phyloP scores from a whole-genome alignment of 2,888 invertebrate genomes.

The Andrena minutula region DNA sequence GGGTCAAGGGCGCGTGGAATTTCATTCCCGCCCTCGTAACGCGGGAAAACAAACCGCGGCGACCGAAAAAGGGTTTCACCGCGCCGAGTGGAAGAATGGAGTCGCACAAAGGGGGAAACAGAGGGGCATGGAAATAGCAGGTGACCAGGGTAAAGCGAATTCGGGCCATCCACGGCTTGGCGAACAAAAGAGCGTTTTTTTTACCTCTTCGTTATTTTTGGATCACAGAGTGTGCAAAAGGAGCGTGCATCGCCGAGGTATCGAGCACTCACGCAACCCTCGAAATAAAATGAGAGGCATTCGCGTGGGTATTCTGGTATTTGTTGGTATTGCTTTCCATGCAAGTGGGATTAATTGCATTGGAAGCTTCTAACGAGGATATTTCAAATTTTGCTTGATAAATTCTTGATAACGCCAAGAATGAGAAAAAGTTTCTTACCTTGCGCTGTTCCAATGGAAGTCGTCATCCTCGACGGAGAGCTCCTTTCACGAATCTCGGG shows the following conservation, averaged over 20 bases:
- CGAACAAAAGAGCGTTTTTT: background rate
- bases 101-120: background rate
- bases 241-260: no score
- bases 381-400: constrained; percentile 9
- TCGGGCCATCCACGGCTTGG: background rate
- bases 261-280: no score
- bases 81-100: background rate
- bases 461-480: background rate
- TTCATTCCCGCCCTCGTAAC: constrained; percentile 32
- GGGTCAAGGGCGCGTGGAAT: constrained; percentile 42
- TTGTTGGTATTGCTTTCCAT: constrained; percentile 17
- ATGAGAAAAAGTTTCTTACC: background rate
- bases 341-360: background rate
- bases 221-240: constrained; percentile 1
- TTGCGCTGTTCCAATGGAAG: background rate
- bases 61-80: background rate
- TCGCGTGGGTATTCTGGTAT: no score
- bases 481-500: background rate
- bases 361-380: background rate
- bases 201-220: background rate
- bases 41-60: background rate
- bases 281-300: no score
- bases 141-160: background rate
- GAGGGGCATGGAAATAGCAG: no score
- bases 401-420: background rate